These are phyloP conservation scores for Tetraodon nigroviridis DNA, from an alignment of 2,113 vertebrate genomes.

Conservation along the genomic window DNA sequence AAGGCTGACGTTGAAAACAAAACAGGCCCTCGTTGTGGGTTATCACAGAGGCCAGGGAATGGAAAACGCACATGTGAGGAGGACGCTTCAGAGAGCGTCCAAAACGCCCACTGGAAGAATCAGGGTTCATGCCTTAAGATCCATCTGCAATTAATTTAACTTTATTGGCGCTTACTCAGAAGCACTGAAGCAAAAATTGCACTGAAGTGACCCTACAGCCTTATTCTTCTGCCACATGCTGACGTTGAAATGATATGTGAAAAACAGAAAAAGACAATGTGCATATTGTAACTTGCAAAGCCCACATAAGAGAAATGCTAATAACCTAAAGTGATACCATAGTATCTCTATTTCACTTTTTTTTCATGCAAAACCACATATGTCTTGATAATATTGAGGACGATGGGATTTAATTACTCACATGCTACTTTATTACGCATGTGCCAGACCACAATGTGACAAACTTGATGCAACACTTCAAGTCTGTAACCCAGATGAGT, in stretches of 20 bases:
- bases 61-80: slow-evolving; percentile 38
- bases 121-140: slow-evolving; percentile 52
- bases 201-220: slow-evolving; percentile 37
- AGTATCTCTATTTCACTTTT: slow-evolving; percentile 1
- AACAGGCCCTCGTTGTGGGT: slow-evolving; percentile 27
- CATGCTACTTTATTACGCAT: slow-evolving; percentile 20
- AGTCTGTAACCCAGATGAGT: slow-evolving; percentile 15
- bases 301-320: slow-evolving; percentile 1
- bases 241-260: slow-evolving; percentile 17
- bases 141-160: slow-evolving; percentile 56
- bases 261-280: slow-evolving; percentile 21
- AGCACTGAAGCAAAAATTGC: slow-evolving; percentile 32
- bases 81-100: slow-evolving; percentile 7
- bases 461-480: slow-evolving; percentile 13
- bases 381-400: slow-evolving; percentile 11
- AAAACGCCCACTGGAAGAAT: slow-evolving; percentile 35
- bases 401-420: neutral
- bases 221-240: slow-evolving; percentile 31
- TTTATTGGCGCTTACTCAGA: slow-evolving; percentile 56
- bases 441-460: slow-evolving; percentile 23
- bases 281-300: slow-evolving; percentile 18
- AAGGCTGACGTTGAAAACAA: slow-evolving; percentile 58
- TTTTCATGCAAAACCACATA: slow-evolving; percentile 6
- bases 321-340: neutral
- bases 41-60: slow-evolving; percentile 26